Evolutionary conservation across 1,140 invertebrate genomes (phyloP).

Genomic region (Philotrypesis tridentata): DNA sequence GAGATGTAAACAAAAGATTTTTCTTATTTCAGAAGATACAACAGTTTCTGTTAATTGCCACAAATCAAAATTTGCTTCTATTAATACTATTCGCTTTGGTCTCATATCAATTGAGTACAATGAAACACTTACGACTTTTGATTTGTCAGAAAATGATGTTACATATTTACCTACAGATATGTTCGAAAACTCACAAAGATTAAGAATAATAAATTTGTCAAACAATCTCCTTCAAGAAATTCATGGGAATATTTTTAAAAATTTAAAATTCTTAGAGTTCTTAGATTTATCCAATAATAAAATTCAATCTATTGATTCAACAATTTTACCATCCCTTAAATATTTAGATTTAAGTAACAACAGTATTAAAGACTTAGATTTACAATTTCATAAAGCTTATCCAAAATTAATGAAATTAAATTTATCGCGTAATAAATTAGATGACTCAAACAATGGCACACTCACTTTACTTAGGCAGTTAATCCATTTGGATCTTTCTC

Average conservation of each 20-base stretch:
- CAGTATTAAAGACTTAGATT: conserved; percentile 53
- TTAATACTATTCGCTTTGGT: conserved; percentile 52
- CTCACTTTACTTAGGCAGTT: conserved; percentile 49
- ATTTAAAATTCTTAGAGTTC: conserved; percentile 51
- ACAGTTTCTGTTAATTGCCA: conserved; percentile 51
- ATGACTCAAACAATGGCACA: conserved; percentile 42
- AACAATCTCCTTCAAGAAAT: conserved; percentile 54
- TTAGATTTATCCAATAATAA: conserved; percentile 59
- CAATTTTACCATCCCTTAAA: conserved; percentile 50
- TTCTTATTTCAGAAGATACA: conserved; percentile 43
- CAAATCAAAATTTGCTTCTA: conserved; percentile 44
- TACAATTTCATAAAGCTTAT: conserved; percentile 37
- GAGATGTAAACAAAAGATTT: not conserved
- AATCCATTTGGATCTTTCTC: conserved; percentile 58
- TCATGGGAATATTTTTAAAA: conserved; percentile 43
- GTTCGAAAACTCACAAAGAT: conserved; percentile 45
- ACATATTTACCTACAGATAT: conserved; percentile 45
- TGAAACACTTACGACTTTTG: conserved; percentile 47
- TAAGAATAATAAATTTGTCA: conserved; percentile 59
- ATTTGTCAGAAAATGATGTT: conserved; percentile 58
- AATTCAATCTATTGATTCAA: conserved; percentile 49
- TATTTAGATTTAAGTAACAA: conserved; percentile 64
- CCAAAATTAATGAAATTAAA: conserved; percentile 54
- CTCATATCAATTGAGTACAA: conserved; percentile 49
- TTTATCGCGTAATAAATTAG: conserved; percentile 60